Percentiles rank a stretch among this genome's conserved stretches.
Evolutionary conservation across 2,888 invertebrate genomes (phyloP).

Genomic region (Kryphioiulus occultus): DNA sequence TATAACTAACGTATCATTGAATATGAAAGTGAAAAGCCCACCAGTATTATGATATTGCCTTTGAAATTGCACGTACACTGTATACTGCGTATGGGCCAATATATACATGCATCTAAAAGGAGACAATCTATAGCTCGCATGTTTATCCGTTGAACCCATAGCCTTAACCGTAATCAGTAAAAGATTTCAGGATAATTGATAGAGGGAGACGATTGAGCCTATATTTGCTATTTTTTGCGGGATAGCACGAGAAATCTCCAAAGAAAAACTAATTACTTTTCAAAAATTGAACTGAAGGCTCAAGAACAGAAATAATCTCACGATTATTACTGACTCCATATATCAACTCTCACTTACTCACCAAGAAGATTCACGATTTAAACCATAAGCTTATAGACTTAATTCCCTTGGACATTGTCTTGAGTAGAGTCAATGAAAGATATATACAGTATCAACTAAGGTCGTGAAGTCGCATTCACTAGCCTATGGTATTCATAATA

Average conservation of each 20-base stretch:
- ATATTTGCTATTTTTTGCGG: background rate
- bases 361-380: background rate
- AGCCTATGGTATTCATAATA: background rate
- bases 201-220: background rate
- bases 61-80: background rate
- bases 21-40: background rate
- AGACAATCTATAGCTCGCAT: background rate
- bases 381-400: too few species aligned
- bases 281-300: background rate
- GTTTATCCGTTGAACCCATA: background rate
- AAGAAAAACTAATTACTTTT: background rate
- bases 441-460: too few species aligned
- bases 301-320: background rate
- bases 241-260: background rate
- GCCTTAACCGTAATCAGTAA: background rate
- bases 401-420: too few species aligned
- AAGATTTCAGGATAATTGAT: background rate
- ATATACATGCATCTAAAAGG: background rate
- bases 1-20: background rate
- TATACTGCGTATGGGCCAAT: background rate
- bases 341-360: background rate
- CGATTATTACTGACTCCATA: background rate
- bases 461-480: too few species aligned
- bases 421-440: too few species aligned
- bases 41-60: background rate